A percentile compares a stretch with the other conserved stretches of the same genome.
These are phyloP conservation scores for Dryobates pubescens DNA, from an alignment of 2,797 vertebrate genomes.

Conservation along the genomic window DNA sequence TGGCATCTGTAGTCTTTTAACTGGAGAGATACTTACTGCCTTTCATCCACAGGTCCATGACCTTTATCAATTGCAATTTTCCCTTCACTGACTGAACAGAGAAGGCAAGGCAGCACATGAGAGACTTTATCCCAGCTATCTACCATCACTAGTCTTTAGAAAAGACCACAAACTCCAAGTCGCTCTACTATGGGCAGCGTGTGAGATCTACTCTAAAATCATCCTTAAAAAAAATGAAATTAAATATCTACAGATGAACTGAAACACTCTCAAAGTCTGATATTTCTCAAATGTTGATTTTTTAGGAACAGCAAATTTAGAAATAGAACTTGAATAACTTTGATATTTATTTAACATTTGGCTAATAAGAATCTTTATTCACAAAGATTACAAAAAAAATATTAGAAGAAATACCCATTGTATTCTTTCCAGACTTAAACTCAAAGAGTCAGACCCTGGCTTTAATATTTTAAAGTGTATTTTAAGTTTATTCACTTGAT, in stretches of 20 bases:
- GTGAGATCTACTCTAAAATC: neutral
- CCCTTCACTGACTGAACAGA: neutral
- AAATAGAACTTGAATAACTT: neutral
- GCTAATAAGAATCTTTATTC: constrained; percentile 4
- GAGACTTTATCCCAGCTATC: neutral
- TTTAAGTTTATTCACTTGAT: neutral
- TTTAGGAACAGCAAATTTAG: constrained; percentile 11
- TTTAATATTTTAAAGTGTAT: neutral
- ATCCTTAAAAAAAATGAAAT: neutral
- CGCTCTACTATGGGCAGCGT: neutral
- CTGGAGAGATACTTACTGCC: neutral
- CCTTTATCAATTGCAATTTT: neutral
- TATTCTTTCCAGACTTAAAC: neutral
- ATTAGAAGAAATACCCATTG: neutral
- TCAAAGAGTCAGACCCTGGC: neutral
- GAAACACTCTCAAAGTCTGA: neutral
- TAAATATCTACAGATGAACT: neutral
- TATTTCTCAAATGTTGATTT: constrained; percentile 22
- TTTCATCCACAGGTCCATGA: neutral
- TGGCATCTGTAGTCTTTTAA: neutral
- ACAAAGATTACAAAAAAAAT: constrained; percentile 19
- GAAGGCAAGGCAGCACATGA: neutral
- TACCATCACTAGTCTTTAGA: neutral
- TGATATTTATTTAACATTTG: constrained; percentile 48
- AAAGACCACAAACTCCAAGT: neutral